phyloP scores from a whole-genome alignment of 2,113 vertebrate genomes.

The Coturnix japonica region DNA sequence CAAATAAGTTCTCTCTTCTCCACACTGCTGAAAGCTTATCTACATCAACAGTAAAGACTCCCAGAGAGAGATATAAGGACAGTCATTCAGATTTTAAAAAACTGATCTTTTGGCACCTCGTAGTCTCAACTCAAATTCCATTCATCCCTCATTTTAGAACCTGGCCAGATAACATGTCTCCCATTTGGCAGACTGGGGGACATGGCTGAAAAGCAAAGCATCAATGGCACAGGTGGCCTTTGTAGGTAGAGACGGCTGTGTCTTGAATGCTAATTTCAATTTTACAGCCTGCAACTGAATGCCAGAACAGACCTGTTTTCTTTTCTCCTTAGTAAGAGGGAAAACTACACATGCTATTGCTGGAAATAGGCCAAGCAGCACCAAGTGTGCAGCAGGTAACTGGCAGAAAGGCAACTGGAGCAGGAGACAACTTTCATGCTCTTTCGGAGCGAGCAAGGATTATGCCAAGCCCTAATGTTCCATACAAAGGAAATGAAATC shows the following conservation, averaged over 20 bases:
- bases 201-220: neutral
- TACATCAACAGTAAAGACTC: neutral
- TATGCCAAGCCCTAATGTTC: conserved; percentile 70
- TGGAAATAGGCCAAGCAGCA: conserved; percentile 41
- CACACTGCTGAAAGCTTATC: neutral
- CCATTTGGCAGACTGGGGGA: neutral
- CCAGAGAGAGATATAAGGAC: neutral
- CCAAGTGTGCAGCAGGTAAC: conserved; percentile 28
- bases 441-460: conserved; percentile 39
- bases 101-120: neutral
- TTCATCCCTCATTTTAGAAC: neutral
- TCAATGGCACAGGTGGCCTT: conserved; percentile 37
- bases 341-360: conserved; percentile 40
- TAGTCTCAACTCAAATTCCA: neutral
- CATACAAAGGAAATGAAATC: conserved; percentile 58
- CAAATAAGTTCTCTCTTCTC: neutral
- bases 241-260: conserved; percentile 17
- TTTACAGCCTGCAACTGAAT: conserved; percentile 48
- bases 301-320: conserved; percentile 58
- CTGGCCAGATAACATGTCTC: neutral
- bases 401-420: conserved; percentile 41
- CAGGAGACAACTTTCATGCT: conserved; percentile 43
- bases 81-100: neutral
- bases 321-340: conserved; percentile 27
- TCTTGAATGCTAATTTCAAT: conserved; percentile 68